phyloP scores from a whole-genome alignment of 2,888 invertebrate genomes.

The Sialis fuliginosa region DNA sequence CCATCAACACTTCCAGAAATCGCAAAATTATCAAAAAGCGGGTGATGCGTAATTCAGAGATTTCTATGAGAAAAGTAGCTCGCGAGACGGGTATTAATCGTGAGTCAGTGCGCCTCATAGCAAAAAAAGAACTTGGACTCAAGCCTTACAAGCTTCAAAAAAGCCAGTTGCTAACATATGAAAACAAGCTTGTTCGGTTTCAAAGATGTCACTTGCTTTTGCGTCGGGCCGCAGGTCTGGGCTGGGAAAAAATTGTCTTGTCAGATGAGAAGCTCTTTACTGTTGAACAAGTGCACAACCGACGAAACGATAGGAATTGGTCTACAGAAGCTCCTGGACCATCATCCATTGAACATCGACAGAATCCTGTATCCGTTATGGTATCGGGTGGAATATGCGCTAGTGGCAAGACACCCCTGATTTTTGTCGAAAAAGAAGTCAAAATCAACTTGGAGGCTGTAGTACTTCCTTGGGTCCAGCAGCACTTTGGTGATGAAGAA shows the following conservation, averaged over 20 bases:
- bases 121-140: too few relatives aligned
- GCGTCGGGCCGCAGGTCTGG: not conserved
- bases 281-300: conserved; percentile 4
- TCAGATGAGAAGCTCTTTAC: conserved; percentile 1
- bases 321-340: not conserved
- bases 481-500: not conserved
- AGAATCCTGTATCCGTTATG: conserved; percentile 5
- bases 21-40: too few relatives aligned
- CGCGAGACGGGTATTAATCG: too few relatives aligned
- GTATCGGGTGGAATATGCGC: conserved; percentile 6
- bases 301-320: not conserved
- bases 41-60: too few relatives aligned
- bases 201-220: too few relatives aligned
- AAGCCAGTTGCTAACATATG: too few relatives aligned
- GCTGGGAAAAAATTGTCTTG: not conserved
- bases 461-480: not conserved
- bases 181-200: too few relatives aligned
- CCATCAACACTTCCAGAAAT: too few relatives aligned
- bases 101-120: too few relatives aligned
- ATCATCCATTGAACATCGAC: conserved; percentile 2
- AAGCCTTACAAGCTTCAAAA: too few relatives aligned
- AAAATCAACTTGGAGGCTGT: not conserved
- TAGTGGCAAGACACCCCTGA: not conserved
- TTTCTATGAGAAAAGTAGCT: too few relatives aligned
- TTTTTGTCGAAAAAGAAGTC: not conserved